Percentiles rank a stretch among this genome's conserved stretches.
These are phyloP conservation scores for Callosobruchus maculatus DNA, from an alignment of 2,888 invertebrate species.

Conservation along the genomic window DNA sequence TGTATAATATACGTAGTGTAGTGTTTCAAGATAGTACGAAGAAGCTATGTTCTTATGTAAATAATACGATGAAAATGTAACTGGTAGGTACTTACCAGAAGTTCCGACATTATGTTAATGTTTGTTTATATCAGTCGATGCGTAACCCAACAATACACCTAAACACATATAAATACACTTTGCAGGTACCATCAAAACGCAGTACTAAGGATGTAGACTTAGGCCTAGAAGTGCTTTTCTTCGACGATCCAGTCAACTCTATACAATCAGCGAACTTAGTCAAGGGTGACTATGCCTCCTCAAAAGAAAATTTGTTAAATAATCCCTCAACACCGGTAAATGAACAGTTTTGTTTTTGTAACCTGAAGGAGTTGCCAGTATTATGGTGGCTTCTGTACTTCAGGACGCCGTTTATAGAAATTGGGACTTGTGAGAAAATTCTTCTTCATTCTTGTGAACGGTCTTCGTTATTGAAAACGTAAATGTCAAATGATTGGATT, in stretches of 20 bases:
- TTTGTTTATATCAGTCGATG: neutral
- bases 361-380: neutral
- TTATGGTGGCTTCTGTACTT: neutral
- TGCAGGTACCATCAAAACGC: slow-evolving; percentile 35
- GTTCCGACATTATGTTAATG: neutral
- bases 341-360: slow-evolving; percentile 4
- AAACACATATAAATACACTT: slow-evolving; percentile 17
- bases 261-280: slow-evolving; percentile 46
- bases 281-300: slow-evolving; percentile 38
- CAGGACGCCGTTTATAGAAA: too few species aligned
- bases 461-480: too few species aligned
- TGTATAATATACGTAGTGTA: too few species aligned
- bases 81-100: neutral
- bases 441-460: too few species aligned
- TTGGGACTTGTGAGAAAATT: too few species aligned
- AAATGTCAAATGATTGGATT: neutral
- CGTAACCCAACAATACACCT: neutral
- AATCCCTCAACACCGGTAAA: slow-evolving; percentile 31
- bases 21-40: too few species aligned
- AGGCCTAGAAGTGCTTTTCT: slow-evolving; percentile 46
- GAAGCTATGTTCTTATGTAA: too few species aligned
- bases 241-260: slow-evolving; percentile 45
- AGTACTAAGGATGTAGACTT: slow-evolving; percentile 36
- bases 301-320: slow-evolving; percentile 31
- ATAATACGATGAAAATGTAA: neutral